These are phyloP conservation scores for Aricia artaxerxes DNA, from an alignment of 2,888 invertebrate genomes.

Conservation along the genomic window DNA sequence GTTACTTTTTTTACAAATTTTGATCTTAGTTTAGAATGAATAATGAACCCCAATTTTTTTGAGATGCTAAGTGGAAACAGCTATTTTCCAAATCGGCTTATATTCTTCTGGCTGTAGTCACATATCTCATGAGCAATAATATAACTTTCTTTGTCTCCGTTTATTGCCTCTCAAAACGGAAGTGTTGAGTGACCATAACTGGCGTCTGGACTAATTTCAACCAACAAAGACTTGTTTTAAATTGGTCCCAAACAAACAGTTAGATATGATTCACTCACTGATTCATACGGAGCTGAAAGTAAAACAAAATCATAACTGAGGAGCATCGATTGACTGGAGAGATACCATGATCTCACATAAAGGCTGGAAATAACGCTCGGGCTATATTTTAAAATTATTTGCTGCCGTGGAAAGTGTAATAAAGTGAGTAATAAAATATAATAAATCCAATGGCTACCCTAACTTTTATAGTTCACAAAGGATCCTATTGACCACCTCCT, in stretches of 20 bases:
- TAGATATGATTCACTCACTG: not conserved
- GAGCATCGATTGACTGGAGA: not conserved
- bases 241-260: slow-evolving; percentile 5
- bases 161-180: not conserved
- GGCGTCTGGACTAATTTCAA: not conserved
- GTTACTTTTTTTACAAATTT: too few relatives aligned
- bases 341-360: not conserved
- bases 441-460: too few relatives aligned
- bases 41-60: too few relatives aligned
- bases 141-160: not conserved
- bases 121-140: not conserved
- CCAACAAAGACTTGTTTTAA: slow-evolving; percentile 2
- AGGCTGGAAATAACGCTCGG: not conserved
- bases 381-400: too few relatives aligned
- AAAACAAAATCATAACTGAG: not conserved
- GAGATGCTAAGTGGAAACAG: too few relatives aligned
- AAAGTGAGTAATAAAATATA: too few relatives aligned
- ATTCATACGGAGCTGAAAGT: not conserved
- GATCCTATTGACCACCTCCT: too few relatives aligned
- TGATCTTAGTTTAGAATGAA: too few relatives aligned
- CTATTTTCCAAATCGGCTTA: not conserved
- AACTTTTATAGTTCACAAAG: too few relatives aligned
- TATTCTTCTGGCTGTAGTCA: not conserved
- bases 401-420: too few relatives aligned
- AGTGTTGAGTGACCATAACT: not conserved